A percentile compares a stretch with the other conserved stretches of the same genome.
Evolutionary conservation across 2,113 vertebrate genomes (phyloP).

Genomic region (Oceanites oceanicus): DNA sequence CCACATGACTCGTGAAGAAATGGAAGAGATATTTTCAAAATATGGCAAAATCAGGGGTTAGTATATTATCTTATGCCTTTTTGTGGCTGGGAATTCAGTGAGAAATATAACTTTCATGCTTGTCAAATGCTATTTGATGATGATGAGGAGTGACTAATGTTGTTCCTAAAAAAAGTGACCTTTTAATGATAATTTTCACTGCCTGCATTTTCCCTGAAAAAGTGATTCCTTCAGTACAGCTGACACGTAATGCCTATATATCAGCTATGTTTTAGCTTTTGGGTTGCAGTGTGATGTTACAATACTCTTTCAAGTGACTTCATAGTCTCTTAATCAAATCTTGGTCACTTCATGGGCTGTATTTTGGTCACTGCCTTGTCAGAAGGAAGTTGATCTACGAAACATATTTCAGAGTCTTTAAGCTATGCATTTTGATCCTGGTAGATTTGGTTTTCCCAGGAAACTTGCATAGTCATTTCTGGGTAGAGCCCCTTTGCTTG

Average conservation of each 20-base stretch:
- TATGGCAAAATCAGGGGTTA: conserved; percentile 87
- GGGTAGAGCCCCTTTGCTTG: neutral
- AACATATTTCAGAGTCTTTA: neutral
- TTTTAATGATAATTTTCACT: neutral
- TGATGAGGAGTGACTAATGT: neutral
- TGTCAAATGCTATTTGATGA: conserved; percentile 19
- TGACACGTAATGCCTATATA: fast-evolving
- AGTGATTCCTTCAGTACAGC: neutral
- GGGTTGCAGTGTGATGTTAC: neutral
- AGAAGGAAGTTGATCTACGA: neutral
- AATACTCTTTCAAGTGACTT: neutral
- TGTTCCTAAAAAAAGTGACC: conserved; percentile 18
- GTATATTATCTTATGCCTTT: conserved; percentile 73
- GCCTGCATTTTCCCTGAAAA: neutral
- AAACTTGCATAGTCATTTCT: neutral
- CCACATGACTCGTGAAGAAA: conserved; percentile 86
- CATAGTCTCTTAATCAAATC: neutral
- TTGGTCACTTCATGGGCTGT: neutral
- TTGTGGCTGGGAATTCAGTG: conserved; percentile 44
- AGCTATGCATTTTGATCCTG: neutral
- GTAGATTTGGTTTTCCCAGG: neutral
- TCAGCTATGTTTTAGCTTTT: neutral
- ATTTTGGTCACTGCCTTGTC: conserved; percentile 26
- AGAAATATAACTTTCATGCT: conserved; percentile 3
- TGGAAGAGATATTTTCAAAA: conserved; percentile 84